These are phyloP conservation scores for Geophilus truncorum DNA, from an alignment of 2,888 invertebrate genomes.

Conservation along the genomic window DNA sequence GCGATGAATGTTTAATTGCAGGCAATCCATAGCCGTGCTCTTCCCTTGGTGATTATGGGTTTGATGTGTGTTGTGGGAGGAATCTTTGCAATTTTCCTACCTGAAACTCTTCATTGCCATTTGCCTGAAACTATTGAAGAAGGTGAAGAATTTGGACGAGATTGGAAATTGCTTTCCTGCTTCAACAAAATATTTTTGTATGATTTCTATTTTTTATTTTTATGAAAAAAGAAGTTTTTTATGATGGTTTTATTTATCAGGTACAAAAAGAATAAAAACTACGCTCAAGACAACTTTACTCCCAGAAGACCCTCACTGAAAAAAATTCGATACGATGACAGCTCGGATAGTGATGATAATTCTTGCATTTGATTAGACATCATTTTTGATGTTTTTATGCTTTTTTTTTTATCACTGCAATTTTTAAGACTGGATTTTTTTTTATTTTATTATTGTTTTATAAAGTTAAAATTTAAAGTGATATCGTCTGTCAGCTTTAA, in stretches of 20 bases:
- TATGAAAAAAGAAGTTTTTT: neutral
- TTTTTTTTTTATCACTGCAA: neutral
- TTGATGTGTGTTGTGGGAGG: conserved; percentile 43
- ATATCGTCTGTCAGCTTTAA: no score
- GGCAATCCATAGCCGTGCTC: conserved; percentile 41
- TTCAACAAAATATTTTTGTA: neutral
- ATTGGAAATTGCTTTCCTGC: neutral
- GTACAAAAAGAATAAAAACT: neutral
- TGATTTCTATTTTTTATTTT: neutral
- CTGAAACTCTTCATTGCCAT: conserved; percentile 43
- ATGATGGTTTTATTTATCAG: neutral
- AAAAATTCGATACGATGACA: conserved; percentile 25
- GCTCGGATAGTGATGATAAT: conserved; percentile 31
- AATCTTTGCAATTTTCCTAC: conserved; percentile 42
- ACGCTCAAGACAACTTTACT: neutral
- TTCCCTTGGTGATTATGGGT: conserved; percentile 44
- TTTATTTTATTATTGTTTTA: neutral
- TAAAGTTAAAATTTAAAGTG: no score
- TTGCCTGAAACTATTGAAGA: conserved; percentile 42
- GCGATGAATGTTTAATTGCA: conserved; percentile 33
- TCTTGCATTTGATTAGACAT: conserved; percentile 20
- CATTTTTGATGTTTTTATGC: neutral
- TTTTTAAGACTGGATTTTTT: neutral
- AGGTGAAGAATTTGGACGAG: conserved; percentile 38
- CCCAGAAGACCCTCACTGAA: neutral